phyloP scores from a whole-genome alignment of 2,797 vertebrate genomes.

The Orestias chungarensis region DNA sequence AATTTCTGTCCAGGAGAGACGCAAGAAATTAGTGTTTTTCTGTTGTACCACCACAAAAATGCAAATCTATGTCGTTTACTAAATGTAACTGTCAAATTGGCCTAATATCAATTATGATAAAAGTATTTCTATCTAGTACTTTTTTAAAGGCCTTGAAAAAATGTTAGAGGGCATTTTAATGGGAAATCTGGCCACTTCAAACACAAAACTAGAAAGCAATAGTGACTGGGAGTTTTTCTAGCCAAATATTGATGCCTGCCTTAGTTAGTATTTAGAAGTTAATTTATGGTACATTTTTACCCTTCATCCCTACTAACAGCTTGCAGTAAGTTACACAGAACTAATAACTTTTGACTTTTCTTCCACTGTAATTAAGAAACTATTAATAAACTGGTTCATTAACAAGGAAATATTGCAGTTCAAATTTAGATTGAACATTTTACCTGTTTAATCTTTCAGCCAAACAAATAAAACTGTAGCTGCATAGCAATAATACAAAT shows the following conservation, averaged over 20 bases:
- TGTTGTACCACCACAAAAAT: neutral
- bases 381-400: neutral
- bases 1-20: neutral
- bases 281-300: neutral
- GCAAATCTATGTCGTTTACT: neutral
- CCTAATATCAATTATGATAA: accelerated
- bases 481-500: conserved; percentile 39
- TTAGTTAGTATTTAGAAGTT: neutral
- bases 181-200: too few species aligned
- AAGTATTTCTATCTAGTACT: too few species aligned
- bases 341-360: neutral
- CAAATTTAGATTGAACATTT: conserved; percentile 11
- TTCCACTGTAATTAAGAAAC: neutral
- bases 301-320: neutral
- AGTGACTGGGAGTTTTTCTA: too few species aligned
- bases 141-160: too few species aligned
- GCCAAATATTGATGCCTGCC: too few species aligned
- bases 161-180: too few species aligned
- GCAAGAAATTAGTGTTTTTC: neutral
- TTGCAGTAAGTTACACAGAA: neutral
- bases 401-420: neutral
- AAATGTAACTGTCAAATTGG: neutral
- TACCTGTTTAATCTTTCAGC: conserved; percentile 9
- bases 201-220: too few species aligned
- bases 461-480: conserved; percentile 32